phyloP scores from a whole-genome alignment of 2,888 invertebrate genomes.

The Acanthoscelides obtectus region DNA sequence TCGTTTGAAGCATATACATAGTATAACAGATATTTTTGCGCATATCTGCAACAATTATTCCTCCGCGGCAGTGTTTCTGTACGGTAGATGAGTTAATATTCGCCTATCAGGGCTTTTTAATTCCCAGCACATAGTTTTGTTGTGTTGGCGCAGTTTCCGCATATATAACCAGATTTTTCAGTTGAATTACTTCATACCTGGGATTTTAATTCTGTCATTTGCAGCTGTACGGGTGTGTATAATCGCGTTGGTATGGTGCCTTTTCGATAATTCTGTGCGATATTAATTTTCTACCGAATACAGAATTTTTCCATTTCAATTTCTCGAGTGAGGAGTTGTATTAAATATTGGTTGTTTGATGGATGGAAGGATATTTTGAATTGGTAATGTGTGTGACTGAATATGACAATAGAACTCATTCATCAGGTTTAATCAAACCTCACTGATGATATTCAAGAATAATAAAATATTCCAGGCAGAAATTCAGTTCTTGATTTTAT shows the following conservation, averaged over 20 bases:
- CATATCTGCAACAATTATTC: background rate
- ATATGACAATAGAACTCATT: too few relatives aligned
- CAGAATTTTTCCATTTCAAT: background rate
- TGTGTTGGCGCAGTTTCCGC: background rate
- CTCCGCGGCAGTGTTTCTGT: background rate
- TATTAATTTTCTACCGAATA: background rate
- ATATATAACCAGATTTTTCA: background rate
- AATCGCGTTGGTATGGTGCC: background rate
- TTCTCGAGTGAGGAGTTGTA: too few relatives aligned
- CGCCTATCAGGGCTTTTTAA: background rate
- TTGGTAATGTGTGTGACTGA: too few relatives aligned
- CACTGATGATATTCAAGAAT: too few relatives aligned
- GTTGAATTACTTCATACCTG: background rate
- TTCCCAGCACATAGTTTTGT: background rate
- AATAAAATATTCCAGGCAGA: too few relatives aligned
- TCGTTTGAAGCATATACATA: too few relatives aligned
- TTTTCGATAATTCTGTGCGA: background rate
- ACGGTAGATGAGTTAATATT: background rate
- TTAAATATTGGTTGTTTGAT: too few relatives aligned
- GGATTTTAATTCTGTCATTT: background rate
- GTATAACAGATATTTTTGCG: too few relatives aligned
- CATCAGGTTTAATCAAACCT: too few relatives aligned
- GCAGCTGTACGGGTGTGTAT: background rate
- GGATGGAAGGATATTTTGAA: too few relatives aligned
- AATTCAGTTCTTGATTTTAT: too few relatives aligned